Evolutionary conservation across 2,888 invertebrate species (phyloP).

Genomic region (Halictus quadricinctus): DNA sequence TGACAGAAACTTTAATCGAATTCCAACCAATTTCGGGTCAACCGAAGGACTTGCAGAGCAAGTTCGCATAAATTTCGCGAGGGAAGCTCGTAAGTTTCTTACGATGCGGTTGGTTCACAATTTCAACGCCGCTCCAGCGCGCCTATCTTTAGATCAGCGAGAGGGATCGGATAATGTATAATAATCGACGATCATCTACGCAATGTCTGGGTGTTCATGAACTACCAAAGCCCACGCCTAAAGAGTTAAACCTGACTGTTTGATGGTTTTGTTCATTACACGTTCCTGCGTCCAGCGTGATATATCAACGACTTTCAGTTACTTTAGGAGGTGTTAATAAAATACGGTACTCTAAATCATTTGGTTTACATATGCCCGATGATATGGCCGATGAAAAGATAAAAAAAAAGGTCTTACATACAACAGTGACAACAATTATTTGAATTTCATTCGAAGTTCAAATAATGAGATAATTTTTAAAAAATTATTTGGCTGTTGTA

Average conservation of each 20-base stretch:
- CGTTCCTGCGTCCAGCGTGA: not conserved
- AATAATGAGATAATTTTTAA: no score
- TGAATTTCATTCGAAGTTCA: no score
- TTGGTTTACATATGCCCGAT: not conserved
- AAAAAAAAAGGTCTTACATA: not conserved
- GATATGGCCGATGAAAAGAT: not conserved
- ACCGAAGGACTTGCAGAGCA: not conserved
- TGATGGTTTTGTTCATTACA: conserved; percentile 9
- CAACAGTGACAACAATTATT: no score
- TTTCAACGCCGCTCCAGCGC: conserved; percentile 1
- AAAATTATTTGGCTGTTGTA: no score
- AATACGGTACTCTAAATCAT: not conserved
- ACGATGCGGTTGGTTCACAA: not conserved
- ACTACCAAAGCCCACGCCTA: conserved; percentile 18
- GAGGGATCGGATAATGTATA: conserved; percentile 14
- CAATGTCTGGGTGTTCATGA: conserved; percentile 18
- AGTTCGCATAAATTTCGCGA: not conserved
- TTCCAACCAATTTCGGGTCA: not conserved
- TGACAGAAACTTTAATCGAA: not conserved
- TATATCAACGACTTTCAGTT: not conserved
- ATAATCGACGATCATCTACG: conserved; percentile 15
- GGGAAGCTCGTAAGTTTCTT: not conserved
- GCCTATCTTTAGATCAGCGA: conserved; percentile 16
- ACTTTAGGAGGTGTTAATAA: not conserved
- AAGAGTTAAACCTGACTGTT: conserved; percentile 7